phyloP scores from a whole-genome alignment of 2,888 invertebrate species.

The Cephus runcator region DNA sequence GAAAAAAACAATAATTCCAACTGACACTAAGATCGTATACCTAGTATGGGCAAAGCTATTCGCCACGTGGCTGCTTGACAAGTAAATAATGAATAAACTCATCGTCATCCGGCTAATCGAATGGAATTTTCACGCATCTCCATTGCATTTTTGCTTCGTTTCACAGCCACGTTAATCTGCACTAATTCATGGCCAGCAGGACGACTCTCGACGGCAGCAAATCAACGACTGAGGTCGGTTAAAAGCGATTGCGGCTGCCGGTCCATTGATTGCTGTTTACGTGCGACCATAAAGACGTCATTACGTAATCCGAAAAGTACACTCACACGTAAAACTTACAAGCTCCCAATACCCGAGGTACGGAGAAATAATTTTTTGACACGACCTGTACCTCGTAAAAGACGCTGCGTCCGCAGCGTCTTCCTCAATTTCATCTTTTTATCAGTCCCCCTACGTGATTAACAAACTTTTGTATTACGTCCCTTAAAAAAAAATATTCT shows the following conservation, averaged over 20 bases:
- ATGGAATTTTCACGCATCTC: background rate
- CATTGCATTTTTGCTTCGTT: background rate
- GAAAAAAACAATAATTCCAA: background rate
- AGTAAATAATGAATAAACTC: constrained; percentile 45
- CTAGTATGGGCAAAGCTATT: background rate
- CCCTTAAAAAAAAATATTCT: background rate
- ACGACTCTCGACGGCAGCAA: background rate
- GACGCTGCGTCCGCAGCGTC: background rate
- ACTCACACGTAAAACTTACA: constrained; percentile 51
- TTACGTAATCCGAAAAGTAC: constrained; percentile 50
- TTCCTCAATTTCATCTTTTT: background rate
- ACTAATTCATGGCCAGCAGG: constrained; percentile 32
- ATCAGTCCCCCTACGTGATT: background rate
- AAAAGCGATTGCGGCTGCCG: constrained; percentile 31
- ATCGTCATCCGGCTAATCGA: constrained; percentile 16
- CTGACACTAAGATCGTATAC: background rate
- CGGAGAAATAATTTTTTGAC: background rate
- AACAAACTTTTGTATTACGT: background rate
- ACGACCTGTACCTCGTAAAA: background rate
- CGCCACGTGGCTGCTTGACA: background rate
- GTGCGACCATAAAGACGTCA: constrained; percentile 53
- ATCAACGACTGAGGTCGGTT: background rate
- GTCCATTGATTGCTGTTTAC: constrained; percentile 55
- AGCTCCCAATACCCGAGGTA: constrained; percentile 16
- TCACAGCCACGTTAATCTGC: constrained; percentile 27